Evolutionary conservation across 2,797 vertebrate genomes (phyloP), one percentile per base, ranked within the genome.

Genomic region (Poeciliopsis presidionis): DNA sequence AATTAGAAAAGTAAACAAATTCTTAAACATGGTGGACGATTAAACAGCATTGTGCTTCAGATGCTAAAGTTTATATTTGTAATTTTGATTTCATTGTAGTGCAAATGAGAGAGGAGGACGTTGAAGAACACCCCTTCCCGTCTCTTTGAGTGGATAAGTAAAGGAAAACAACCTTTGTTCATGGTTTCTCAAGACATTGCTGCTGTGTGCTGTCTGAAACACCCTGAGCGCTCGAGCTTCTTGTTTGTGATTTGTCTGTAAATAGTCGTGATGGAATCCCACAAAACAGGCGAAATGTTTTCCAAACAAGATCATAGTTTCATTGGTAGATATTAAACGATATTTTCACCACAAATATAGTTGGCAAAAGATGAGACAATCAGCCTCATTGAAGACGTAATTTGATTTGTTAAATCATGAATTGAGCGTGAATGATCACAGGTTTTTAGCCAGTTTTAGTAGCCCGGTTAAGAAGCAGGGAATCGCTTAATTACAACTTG

Each of bases 1-100:
- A 45, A 45, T 55, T 79, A 41, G 49, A 70, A 84, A 65, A 73
- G 76, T 67, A 43, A 77, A 71, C 22, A 33, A 22, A 28, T 69
- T 43, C 22, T n/a, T 43, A 69, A 43, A 14, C 13, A 7, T 14
- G 39, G 41, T 20, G 41, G 39, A 67, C 6, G 3, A 13, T 63
- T 39, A 36, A 36, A 36, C 36, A 12, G 20, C 4, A 67, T 25
- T 22, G 36, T 14, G 39, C 9, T 13, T 69, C 22, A 13, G 65
- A 69, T n/a, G 6, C 47, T 25, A n/a, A 39, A 25, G 14, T 61
- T 22, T 51, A 11, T 5, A 28, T 67, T 25, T 39, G 46, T 20
- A 49, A 51, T 18, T 33, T 49, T 22, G 7, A 63, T 20, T 63
- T 63, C 36, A 63, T 8, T 61, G 33, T 65, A 20, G 5, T 63